Evolutionary conservation across 1,140 invertebrate genomes (phyloP).

Genomic region (Gryllus bimaculatus): DNA sequence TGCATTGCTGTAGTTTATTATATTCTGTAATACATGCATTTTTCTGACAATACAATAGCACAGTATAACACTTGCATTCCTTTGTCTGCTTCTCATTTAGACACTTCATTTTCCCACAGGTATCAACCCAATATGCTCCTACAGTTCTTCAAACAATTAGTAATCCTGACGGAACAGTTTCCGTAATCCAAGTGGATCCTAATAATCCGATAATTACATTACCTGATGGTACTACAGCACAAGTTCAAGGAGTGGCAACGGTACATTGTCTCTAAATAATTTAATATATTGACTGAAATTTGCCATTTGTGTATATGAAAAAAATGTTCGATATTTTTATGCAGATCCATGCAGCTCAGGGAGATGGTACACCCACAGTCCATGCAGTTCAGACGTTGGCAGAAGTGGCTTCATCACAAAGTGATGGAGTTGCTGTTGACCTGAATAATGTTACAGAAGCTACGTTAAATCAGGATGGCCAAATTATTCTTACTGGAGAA

Average conservation of each 20-base stretch:
- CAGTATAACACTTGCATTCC: no score
- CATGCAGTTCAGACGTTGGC: slow-evolving; percentile 57
- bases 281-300: background rate
- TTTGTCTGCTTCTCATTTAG: no score
- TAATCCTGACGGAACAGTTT: slow-evolving; percentile 92
- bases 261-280: slow-evolving; percentile 36
- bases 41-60: no score
- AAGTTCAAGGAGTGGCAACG: slow-evolving; percentile 81
- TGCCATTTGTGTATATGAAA: no score
- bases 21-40: no score
- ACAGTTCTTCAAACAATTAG: slow-evolving; percentile 93
- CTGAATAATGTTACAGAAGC: slow-evolving; percentile 81
- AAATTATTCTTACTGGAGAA: slow-evolving; percentile 89
- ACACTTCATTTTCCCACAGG: slow-evolving; percentile 30
- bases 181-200: slow-evolving; percentile 92
- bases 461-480: slow-evolving; percentile 79
- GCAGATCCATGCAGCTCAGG: slow-evolving; percentile 51
- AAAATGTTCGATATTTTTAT: no score
- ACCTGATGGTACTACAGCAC: slow-evolving; percentile 90
- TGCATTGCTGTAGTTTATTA: no score
- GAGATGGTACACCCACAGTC: slow-evolving; percentile 54
- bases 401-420: slow-evolving; percentile 50
- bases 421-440: slow-evolving; percentile 70
- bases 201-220: slow-evolving; percentile 89
- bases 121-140: slow-evolving; percentile 68